These are phyloP conservation scores for Strigamia crassipes DNA, from an alignment of 2,888 invertebrate species.

Conservation along the genomic window DNA sequence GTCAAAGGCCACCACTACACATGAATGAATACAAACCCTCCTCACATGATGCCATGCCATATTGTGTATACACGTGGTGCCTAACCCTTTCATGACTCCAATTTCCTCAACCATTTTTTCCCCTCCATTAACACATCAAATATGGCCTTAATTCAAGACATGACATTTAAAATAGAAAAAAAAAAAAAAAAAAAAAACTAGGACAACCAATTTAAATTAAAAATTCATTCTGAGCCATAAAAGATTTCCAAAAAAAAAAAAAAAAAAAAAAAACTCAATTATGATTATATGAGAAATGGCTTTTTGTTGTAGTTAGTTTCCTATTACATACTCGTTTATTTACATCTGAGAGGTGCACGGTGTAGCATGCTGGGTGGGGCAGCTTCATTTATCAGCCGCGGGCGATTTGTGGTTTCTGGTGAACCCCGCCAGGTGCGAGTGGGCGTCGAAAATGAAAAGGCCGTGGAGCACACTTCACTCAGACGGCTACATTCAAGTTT, in stretches of 20 bases:
- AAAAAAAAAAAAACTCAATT: no score
- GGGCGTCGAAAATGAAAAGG: not conserved
- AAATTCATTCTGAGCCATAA: not conserved
- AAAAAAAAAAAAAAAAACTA: not conserved
- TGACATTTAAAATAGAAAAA: constrained; percentile 7
- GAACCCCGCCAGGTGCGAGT: constrained; percentile 42
- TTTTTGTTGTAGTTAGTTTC: constrained; percentile 1
- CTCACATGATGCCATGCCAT: constrained; percentile 16
- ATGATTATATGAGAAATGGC: not conserved
- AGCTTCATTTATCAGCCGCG: constrained; percentile 16
- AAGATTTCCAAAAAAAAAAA: no score
- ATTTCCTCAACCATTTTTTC: not conserved
- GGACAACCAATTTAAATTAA: not conserved
- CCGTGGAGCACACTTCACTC: constrained; percentile 39
- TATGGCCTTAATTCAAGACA: not conserved
- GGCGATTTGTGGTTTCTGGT: constrained; percentile 35
- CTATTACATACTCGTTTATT: constrained; percentile 21
- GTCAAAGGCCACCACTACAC: not conserved
- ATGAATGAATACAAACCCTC: constrained; percentile 19
- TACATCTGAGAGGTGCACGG: constrained; percentile 10
- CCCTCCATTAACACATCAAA: not conserved
- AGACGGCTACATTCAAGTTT: constrained; percentile 24
- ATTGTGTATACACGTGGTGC: not conserved
- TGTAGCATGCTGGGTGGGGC: constrained; percentile 39
- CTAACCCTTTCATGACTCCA: constrained; percentile 22